phyloP scores from a whole-genome alignment of 2,888 invertebrate species.

The Blastobasis lacticolella region DNA sequence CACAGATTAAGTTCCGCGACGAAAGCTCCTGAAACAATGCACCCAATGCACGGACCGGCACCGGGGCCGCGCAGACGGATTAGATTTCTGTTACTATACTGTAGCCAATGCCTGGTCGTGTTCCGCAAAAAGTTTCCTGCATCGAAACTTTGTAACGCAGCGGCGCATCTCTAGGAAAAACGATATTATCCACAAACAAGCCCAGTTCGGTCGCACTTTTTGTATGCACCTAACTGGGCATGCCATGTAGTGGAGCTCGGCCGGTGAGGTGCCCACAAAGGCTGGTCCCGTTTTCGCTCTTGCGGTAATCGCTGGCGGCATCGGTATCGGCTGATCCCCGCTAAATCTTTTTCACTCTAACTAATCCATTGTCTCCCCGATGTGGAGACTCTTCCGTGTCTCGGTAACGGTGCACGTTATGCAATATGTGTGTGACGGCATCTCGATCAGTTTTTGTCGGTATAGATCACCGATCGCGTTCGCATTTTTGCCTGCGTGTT shows the following conservation, averaged over 20 bases:
- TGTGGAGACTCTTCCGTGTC: slow-evolving; percentile 30
- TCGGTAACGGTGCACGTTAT: slow-evolving; percentile 45
- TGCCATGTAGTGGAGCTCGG: slow-evolving; percentile 25
- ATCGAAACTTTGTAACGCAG: slow-evolving; percentile 1
- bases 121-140: slow-evolving; percentile 3
- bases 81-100: slow-evolving; percentile 1
- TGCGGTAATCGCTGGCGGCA: slow-evolving; percentile 48
- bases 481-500: slow-evolving; percentile 30
- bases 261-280: slow-evolving; percentile 40
- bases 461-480: slow-evolving; percentile 28
- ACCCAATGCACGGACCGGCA: slow-evolving; percentile 12
- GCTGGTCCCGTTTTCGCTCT: slow-evolving; percentile 53
- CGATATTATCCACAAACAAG: slow-evolving; percentile 30
- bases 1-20: slow-evolving; percentile 18
- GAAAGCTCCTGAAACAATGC: slow-evolving; percentile 25
- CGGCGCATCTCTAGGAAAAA: slow-evolving; percentile 20
- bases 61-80: background rate
- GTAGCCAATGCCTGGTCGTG: slow-evolving; percentile 1
- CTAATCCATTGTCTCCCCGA: slow-evolving; percentile 39
- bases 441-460: slow-evolving; percentile 30
- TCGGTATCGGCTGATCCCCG: slow-evolving; percentile 29
- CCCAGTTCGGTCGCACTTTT: slow-evolving; percentile 29
- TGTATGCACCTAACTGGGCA: slow-evolving; percentile 31
- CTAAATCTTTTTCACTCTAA: slow-evolving; percentile 39
- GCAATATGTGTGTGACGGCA: slow-evolving; percentile 41